phyloP scores from a whole-genome alignment of 2,113 vertebrate genomes.

The Haplochromis vanheusdeni region DNA sequence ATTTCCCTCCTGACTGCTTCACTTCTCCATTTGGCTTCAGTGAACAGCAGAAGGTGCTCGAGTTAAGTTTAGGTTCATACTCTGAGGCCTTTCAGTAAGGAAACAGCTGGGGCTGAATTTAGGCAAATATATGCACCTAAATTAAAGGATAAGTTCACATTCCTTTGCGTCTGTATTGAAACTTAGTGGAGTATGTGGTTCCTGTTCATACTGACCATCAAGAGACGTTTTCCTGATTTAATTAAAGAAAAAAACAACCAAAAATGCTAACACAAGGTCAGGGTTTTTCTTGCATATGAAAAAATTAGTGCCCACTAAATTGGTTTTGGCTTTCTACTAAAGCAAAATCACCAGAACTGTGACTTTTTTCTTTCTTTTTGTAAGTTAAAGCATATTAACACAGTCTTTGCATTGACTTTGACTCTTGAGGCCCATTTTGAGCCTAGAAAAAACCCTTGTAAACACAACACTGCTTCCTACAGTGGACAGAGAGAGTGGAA shows the following conservation, averaged over 20 bases:
- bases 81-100: not conserved
- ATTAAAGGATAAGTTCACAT: not conserved
- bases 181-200: not conserved
- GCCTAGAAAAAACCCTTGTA: rapidly evolving
- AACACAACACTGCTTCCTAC: not conserved
- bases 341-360: not conserved
- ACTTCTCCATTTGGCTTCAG: not conserved
- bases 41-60: slow-evolving; percentile 18
- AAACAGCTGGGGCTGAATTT: not conserved
- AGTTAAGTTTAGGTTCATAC: not conserved
- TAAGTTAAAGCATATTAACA: rapidly evolving
- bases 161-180: not conserved
- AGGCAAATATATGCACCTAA: not conserved
- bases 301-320: not conserved
- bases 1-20: not conserved
- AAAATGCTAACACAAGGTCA: not conserved
- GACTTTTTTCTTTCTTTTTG: not conserved
- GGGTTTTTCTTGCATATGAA: not conserved
- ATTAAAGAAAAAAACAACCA: not conserved
- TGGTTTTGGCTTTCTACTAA: not conserved
- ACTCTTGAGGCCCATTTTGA: not conserved
- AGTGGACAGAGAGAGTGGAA: not conserved
- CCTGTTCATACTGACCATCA: not conserved
- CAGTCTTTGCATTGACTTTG: not conserved
- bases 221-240: rapidly evolving